These are phyloP conservation scores for Otus scops DNA, from an alignment of 2,797 vertebrate genomes.

Conservation along the genomic window DNA sequence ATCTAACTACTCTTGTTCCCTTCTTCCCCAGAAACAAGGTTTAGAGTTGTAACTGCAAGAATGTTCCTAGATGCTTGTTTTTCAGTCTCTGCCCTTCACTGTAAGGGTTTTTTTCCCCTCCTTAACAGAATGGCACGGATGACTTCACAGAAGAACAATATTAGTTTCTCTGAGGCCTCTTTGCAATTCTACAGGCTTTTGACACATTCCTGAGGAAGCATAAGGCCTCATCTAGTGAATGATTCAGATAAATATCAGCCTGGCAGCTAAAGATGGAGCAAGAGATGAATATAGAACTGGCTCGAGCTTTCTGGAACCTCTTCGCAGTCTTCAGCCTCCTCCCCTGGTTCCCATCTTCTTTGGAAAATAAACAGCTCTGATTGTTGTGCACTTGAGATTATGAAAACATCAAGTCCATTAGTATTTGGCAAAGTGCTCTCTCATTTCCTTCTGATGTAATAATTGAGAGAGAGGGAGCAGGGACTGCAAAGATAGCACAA, in stretches of 20 bases:
- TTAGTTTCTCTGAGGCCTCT: not conserved
- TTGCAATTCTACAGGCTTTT: not conserved
- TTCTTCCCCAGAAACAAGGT: not conserved
- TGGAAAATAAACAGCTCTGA: constrained; percentile 63
- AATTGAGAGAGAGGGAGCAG: constrained; percentile 30
- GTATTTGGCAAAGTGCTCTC: constrained; percentile 61
- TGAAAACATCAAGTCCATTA: constrained; percentile 68
- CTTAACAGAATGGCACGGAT: not conserved
- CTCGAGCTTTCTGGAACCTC: constrained; percentile 23
- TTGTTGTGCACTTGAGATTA: constrained; percentile 67
- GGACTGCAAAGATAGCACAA: constrained; percentile 49
- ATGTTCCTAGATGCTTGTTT: not conserved
- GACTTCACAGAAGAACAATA: not conserved
- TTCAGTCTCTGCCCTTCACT: not conserved
- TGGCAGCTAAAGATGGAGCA: constrained; percentile 13
- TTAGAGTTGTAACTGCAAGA: not conserved
- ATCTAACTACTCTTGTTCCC: not conserved
- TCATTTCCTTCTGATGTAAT: constrained; percentile 60
- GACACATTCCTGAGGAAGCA: constrained; percentile 3
- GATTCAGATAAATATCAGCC: constrained; percentile 16
- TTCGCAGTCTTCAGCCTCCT: constrained; percentile 29
- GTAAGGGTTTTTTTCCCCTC: not conserved
- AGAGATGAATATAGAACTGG: constrained; percentile 30
- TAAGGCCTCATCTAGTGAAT: not conserved
- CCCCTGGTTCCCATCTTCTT: constrained; percentile 40